Conservation (phyloP, 2,113 vertebrate genomes). For the Lepus europaeus region DNA sequence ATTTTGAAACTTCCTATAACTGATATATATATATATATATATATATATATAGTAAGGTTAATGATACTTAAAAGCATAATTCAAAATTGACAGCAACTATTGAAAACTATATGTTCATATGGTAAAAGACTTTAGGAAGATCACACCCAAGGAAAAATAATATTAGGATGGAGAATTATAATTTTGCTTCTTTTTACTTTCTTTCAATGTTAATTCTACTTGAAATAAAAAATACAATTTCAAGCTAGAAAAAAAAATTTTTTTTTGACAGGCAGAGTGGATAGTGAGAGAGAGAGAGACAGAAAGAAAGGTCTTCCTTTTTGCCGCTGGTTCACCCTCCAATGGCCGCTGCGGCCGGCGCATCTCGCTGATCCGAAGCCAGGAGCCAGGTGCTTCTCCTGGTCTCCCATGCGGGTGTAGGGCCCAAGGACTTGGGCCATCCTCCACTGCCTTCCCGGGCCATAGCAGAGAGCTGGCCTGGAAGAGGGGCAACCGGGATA, state of each 20-base stretch:
- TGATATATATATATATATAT: not conserved
- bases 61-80: conserved; percentile 33
- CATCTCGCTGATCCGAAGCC: too few relatives aligned
- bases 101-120: not conserved
- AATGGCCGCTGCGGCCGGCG: too few relatives aligned
- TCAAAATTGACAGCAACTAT: not conserved
- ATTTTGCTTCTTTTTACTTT: not conserved
- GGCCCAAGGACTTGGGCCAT: too few relatives aligned
- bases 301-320: too few relatives aligned
- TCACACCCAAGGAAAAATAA: not conserved
- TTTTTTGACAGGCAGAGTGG: too few relatives aligned
- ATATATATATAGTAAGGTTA: not conserved
- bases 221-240: conserved; percentile 57
- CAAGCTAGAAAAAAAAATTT: not conserved
- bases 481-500: too few relatives aligned
- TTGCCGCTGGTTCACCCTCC: too few relatives aligned
- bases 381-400: too few relatives aligned
- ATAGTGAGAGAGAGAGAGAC: too few relatives aligned
- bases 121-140: not conserved
- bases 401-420: too few relatives aligned
- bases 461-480: too few relatives aligned
- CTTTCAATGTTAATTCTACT: not conserved
- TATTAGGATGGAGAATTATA: conserved; percentile 13
- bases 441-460: too few relatives aligned
- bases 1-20: not conserved